These are phyloP conservation scores for Neomorphus geoffroyi DNA, from an alignment of 2,797 vertebrate species.

Conservation along the genomic window DNA sequence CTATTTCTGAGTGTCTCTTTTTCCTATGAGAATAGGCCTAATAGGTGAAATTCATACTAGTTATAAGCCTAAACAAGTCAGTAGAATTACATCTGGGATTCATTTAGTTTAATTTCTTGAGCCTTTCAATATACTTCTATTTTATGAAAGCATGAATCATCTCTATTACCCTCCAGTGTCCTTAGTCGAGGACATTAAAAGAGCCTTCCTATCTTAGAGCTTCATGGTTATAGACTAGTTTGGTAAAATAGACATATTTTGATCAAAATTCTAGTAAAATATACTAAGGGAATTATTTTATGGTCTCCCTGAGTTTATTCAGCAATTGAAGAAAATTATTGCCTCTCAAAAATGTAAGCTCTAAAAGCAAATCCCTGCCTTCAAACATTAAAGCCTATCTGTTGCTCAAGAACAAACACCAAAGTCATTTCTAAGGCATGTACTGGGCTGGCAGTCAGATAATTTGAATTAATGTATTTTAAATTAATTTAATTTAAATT, in stretches of 20 bases:
- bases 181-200: neutral
- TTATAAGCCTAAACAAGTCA: constrained; percentile 29
- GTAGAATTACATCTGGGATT: neutral
- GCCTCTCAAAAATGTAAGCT: neutral
- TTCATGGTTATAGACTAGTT: neutral
- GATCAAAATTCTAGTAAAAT: neutral
- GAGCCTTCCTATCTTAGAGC: neutral
- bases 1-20: neutral
- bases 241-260: neutral
- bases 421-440: neutral
- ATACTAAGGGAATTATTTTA: neutral
- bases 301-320: neutral
- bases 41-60: constrained; percentile 1
- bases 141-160: constrained; percentile 40
- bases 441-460: neutral
- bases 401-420: neutral
- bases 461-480: neutral
- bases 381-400: neutral
- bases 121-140: constrained; percentile 17
- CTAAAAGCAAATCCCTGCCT: neutral
- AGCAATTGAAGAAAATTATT: neutral
- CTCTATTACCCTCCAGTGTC: neutral
- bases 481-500: neutral
- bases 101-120: constrained; percentile 27
- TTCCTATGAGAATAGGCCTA: neutral